Conservation (phyloP, 2,888 invertebrate genomes). For the Macrosiphum euphorbiae region DNA sequence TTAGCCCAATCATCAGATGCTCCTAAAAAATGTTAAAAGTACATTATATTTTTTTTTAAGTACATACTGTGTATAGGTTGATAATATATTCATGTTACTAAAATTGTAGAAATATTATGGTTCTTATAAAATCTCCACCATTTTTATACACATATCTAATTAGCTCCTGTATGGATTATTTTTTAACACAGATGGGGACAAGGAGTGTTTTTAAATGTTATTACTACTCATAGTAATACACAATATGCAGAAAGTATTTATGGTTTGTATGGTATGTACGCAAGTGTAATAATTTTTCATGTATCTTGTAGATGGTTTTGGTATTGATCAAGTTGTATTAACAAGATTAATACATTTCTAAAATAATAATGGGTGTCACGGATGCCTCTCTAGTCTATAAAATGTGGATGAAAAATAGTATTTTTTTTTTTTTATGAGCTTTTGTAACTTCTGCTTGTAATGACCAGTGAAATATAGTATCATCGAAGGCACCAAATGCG, state of each 20-base stretch:
- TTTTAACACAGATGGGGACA: background rate
- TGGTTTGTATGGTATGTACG: background rate
- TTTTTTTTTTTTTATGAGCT: too few relatives aligned
- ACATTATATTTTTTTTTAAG: background rate
- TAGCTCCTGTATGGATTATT: background rate
- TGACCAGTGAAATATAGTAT: too few relatives aligned
- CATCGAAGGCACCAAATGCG: too few relatives aligned
- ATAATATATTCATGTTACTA: background rate
- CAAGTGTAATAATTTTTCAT: background rate
- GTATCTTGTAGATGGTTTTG: background rate
- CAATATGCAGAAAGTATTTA: background rate
- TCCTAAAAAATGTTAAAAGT: conserved; percentile 71
- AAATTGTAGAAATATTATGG: background rate
- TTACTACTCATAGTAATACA: background rate
- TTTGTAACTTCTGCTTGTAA: background rate
- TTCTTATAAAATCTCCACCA: background rate
- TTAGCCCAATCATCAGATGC: conserved; percentile 86
- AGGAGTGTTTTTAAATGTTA: too few relatives aligned
- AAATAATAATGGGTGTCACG: background rate
- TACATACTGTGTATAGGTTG: background rate
- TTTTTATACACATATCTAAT: background rate
- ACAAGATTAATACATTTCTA: background rate
- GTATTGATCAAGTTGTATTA: background rate
- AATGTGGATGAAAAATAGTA: too few relatives aligned
- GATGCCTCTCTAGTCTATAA: background rate